Conservation (phyloP, 2,888 invertebrate genomes). For the Amphipoea oculea region DNA sequence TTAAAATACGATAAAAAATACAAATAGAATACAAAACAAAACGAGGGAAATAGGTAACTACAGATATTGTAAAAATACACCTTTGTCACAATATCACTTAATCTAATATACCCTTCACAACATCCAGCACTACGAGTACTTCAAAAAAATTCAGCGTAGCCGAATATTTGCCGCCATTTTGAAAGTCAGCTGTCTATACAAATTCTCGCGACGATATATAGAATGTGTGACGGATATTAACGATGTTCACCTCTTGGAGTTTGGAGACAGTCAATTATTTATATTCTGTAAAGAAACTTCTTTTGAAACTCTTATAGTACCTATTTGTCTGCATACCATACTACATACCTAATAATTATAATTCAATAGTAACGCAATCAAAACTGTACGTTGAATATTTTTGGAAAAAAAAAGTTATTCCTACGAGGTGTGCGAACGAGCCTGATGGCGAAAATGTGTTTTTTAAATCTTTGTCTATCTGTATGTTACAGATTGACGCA, state of each 20-base stretch:
- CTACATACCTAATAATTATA: neutral
- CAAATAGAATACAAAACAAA: no score
- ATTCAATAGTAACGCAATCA: neutral
- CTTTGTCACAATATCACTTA: neutral
- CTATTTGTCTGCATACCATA: neutral
- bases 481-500: no score
- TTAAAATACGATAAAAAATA: no score
- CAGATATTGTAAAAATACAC: neutral
- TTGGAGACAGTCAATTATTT: neutral
- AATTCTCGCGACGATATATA: neutral
- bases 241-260: slow-evolving; percentile 2
- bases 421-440: neutral
- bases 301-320: neutral
- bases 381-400: no score
- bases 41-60: neutral
- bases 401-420: no score
- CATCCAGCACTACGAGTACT: neutral
- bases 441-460: neutral
- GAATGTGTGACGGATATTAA: slow-evolving; percentile 27
- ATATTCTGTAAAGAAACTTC: neutral
- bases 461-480: no score
- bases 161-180: neutral
- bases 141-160: neutral
- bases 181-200: slow-evolving; percentile 9
- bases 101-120: neutral